Evolutionary conservation across 2,797 vertebrate species (phyloP).

Genomic region (Glossophaga mutica): DNA sequence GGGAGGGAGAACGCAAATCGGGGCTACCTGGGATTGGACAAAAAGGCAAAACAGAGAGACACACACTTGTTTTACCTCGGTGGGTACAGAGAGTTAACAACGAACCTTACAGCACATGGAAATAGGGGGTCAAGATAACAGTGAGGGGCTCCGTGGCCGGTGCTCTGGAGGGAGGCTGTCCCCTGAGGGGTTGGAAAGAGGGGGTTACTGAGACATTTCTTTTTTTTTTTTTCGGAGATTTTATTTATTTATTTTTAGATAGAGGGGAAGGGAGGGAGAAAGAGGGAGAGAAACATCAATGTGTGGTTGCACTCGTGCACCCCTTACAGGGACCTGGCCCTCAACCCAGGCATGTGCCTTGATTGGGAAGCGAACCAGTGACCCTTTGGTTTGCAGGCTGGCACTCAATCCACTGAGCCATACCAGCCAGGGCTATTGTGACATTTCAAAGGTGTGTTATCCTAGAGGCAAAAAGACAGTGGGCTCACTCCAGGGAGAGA

Average conservation of each 20-base stretch:
- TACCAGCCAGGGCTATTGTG: neutral
- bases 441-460: neutral
- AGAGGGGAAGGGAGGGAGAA: too few relatives aligned
- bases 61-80: neutral
- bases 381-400: too few relatives aligned
- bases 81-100: neutral
- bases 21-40: neutral
- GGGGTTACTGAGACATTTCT: neutral
- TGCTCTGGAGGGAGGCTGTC: neutral
- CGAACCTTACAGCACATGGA: neutral
- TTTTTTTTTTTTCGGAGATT: too few relatives aligned
- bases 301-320: too few relatives aligned
- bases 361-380: too few relatives aligned
- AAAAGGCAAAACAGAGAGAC: neutral
- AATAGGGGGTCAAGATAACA: neutral
- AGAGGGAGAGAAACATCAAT: too few relatives aligned
- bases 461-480: neutral
- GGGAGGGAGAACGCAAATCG: neutral
- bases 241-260: too few relatives aligned
- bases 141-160: neutral
- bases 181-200: neutral
- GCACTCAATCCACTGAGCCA: too few relatives aligned
- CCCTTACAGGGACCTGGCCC: too few relatives aligned
- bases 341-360: too few relatives aligned
- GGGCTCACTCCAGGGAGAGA: neutral